Base-by-base conservation (phyloP, 1,140 invertebrate species). In the Pseudomyrmex dendroicus region DNA sequence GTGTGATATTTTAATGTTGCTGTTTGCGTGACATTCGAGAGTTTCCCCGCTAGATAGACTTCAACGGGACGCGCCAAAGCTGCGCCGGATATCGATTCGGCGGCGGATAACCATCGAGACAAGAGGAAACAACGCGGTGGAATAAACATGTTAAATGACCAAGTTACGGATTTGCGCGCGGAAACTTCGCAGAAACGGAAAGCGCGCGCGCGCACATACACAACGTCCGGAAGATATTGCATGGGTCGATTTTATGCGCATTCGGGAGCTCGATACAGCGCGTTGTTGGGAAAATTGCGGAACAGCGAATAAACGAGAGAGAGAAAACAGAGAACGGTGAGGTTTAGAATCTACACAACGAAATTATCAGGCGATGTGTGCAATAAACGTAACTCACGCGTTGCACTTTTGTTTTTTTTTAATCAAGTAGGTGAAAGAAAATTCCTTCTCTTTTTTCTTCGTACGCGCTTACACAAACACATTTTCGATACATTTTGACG, bases 61-160 rank as follows among this genome's bases (percentile, higher is more conserved):
- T 80, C 76, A 48, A 62, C 48, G 13, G 72, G 57, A 72, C 20
- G 20, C 15, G 15, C 15, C 54, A 10, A 59, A 54, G 52, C 20
- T 44, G 8, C 13, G 15, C 22, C 76, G 56, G 76, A 80, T 80
- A 80, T 80, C 76, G 54, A 80, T 13, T 70, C 15, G 1, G 20
- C 9, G 44, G 20, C 35, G 35, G 64, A 80, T 80, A 80, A 72
- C 25, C 22, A 80, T 80, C 76, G 66, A 80, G 54, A 80, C 66
- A 80, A 59, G 56, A 59, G 76, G 76, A 80, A 57, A 72, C 66
- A 72, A 72, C 66, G 5, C 44, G 54, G 54, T 80, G 59, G 54
- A 70, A 80, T 72, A 72, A 80, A 62, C 76, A 15, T 46, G 66
- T 80, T 80, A 80, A 80, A 72, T 46, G 76, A 59, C 35, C 54